These are phyloP conservation scores for Nasua narica DNA, from an alignment of 2,797 vertebrate genomes.

Conservation along the genomic window DNA sequence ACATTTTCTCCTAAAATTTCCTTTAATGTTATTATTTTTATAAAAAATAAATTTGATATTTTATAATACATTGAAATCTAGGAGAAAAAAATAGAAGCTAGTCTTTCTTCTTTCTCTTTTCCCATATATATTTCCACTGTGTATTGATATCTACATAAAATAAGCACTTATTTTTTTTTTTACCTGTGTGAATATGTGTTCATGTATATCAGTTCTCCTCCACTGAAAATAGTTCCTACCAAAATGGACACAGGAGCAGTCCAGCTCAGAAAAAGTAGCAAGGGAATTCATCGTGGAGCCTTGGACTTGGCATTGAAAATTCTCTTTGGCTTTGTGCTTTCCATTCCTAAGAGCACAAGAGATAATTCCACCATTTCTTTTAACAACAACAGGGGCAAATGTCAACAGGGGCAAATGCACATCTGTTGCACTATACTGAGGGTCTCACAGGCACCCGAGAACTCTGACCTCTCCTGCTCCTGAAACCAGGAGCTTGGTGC, in stretches of 20 bases:
- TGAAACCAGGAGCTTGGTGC: not conserved
- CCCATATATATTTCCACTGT: not conserved
- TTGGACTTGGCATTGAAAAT: not conserved
- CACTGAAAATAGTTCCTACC: not conserved
- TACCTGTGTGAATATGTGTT: not conserved
- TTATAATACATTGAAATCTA: constrained; percentile 5
- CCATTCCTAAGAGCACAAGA: not conserved
- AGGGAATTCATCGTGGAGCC: not conserved
- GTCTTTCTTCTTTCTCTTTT: not conserved
- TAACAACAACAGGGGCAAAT: not conserved
- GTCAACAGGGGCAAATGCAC: not conserved
- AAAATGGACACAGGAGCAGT: not conserved
- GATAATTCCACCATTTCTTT: not conserved
- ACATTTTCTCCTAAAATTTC: not conserved
- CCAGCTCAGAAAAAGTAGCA: not conserved
- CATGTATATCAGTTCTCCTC: not conserved
- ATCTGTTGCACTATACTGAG: not conserved
- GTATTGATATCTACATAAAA: not conserved
- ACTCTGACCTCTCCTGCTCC: not conserved
- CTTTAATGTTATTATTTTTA: not conserved
- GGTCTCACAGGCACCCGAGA: not conserved
- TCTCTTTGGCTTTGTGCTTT: constrained; percentile 10
- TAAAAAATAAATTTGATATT: not conserved
- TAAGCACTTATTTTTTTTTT: not conserved
- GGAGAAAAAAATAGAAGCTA: not conserved